Percentiles rank a stretch among this genome's conserved stretches.
Evolutionary conservation across 1,140 invertebrate genomes (phyloP).

Genomic region (Drosophila littoralis): DNA sequence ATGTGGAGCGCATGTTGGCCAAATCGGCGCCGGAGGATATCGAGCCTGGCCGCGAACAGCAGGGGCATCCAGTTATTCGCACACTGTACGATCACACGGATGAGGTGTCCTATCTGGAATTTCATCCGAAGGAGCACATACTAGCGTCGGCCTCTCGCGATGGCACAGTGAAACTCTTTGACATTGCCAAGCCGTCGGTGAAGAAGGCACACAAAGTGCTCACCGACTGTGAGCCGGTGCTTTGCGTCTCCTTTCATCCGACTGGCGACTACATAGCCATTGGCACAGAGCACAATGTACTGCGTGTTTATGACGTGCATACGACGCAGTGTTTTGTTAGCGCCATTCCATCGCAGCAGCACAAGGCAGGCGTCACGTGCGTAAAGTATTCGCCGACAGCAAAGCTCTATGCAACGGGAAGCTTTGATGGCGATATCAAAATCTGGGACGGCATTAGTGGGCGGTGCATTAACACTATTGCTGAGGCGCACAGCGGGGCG

Average conservation of each 20-base stretch:
- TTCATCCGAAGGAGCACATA: slow-evolving; percentile 97
- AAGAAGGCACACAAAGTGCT: slow-evolving; percentile 99
- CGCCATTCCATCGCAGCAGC: slow-evolving; percentile 95
- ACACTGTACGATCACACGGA: slow-evolving; percentile 99
- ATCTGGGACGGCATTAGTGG: slow-evolving; percentile 98
- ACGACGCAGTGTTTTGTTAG: slow-evolving; percentile 98
- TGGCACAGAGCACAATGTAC: slow-evolving; percentile 95
- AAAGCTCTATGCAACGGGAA: slow-evolving; percentile 95
- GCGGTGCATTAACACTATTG: slow-evolving; percentile 96
- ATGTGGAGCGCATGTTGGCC: slow-evolving; percentile 98
- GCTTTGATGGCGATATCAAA: slow-evolving; percentile 97
- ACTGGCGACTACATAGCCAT: slow-evolving; percentile 97
- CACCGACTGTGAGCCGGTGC: slow-evolving; percentile 95
- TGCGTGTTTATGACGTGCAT: slow-evolving; percentile 97
- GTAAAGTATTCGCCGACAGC: slow-evolving; percentile 93
- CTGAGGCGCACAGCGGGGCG: slow-evolving; percentile 96
- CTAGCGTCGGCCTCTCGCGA: slow-evolving; percentile 97
- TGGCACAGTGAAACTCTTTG: slow-evolving; percentile 97
- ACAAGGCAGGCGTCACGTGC: slow-evolving; percentile 93
- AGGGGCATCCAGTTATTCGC: slow-evolving; percentile 98
- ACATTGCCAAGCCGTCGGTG: slow-evolving; percentile 98
- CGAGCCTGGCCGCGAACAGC: slow-evolving; percentile 91
- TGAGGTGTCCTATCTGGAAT: slow-evolving; percentile 98
- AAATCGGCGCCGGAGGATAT: slow-evolving; percentile 95
- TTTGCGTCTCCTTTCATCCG: slow-evolving; percentile 97